Percentiles rank a stretch among this genome's conserved stretches.
Conservation (phyloP, 2,888 invertebrate species). For the Philhelius pedissequus region DNA sequence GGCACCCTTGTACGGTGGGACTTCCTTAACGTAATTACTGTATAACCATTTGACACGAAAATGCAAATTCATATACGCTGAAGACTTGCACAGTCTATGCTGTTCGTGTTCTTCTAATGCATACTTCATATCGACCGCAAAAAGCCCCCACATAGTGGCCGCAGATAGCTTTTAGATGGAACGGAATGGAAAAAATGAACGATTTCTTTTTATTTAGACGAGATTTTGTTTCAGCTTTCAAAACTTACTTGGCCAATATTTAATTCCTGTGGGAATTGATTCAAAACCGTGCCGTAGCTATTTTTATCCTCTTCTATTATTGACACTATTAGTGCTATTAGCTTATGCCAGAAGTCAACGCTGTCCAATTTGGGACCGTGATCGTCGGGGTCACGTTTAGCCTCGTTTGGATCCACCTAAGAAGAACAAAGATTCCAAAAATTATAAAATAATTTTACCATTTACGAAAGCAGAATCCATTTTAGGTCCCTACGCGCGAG, state of each 20-base stretch:
- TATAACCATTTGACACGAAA: conserved; percentile 99
- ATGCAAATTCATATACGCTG: conserved; percentile 99
- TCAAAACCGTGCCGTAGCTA: conserved; percentile 97
- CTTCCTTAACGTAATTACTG: conserved; percentile 98
- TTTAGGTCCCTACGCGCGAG: no score
- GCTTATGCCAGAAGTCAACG: conserved; percentile 98
- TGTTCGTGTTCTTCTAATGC: conserved; percentile 99
- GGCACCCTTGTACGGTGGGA: conserved; percentile 97
- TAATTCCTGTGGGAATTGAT: conserved; percentile 99
- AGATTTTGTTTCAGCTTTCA: background rate
- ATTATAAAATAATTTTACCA: background rate
- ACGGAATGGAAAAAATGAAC: conserved; percentile 4
- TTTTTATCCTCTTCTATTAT: conserved; percentile 99
- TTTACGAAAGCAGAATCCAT: no score
- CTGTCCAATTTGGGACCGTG: conserved; percentile 92
- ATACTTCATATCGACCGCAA: conserved; percentile 98
- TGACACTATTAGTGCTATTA: conserved; percentile 97
- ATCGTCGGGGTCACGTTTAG: conserved; percentile 92
- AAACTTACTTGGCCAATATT: conserved; percentile 93
- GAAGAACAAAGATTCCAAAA: background rate
- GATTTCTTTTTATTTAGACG: background rate
- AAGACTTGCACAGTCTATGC: conserved; percentile 96
- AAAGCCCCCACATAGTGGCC: conserved; percentile 97
- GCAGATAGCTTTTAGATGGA: conserved; percentile 89
- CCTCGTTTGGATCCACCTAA: conserved; percentile 93